Evolutionary conservation across 1,140 invertebrate genomes (phyloP).

Genomic region (Megathymus violae): DNA sequence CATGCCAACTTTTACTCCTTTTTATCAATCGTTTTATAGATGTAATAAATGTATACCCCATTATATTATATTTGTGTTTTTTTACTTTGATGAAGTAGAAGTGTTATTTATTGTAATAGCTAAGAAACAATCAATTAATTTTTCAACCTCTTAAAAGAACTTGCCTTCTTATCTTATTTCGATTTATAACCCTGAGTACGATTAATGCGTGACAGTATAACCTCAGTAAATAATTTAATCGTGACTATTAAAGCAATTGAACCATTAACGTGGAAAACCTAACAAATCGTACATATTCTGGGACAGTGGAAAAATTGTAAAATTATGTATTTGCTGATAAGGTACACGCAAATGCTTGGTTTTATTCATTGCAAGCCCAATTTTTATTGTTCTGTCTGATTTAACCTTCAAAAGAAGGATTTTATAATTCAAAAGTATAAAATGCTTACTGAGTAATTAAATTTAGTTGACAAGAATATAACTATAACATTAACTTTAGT

Average conservation of each 20-base stretch:
- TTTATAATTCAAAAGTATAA: slow-evolving; percentile 4
- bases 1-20: no score
- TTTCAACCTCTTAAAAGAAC: no score
- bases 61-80: no score
- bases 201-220: not conserved
- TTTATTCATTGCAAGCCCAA: slow-evolving; percentile 7
- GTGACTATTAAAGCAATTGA: not conserved
- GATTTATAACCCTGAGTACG: no score
- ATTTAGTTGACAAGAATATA: not conserved
- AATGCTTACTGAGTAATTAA: slow-evolving; percentile 10
- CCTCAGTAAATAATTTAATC: not conserved
- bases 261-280: slow-evolving; percentile 14
- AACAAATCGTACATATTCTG: slow-evolving; percentile 12
- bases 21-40: no score
- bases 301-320: slow-evolving; percentile 25
- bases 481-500: not conserved
- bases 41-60: no score
- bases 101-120: no score
- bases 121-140: no score
- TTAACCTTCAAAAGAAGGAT: slow-evolving; percentile 11
- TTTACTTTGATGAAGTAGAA: no score
- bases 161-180: no score
- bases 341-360: slow-evolving; percentile 12
- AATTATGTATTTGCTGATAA: slow-evolving; percentile 24
- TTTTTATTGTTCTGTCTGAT: slow-evolving; percentile 17